These are phyloP conservation scores for Ellobium chinense DNA, from an alignment of 2,888 invertebrate genomes.

Conservation along the genomic window DNA sequence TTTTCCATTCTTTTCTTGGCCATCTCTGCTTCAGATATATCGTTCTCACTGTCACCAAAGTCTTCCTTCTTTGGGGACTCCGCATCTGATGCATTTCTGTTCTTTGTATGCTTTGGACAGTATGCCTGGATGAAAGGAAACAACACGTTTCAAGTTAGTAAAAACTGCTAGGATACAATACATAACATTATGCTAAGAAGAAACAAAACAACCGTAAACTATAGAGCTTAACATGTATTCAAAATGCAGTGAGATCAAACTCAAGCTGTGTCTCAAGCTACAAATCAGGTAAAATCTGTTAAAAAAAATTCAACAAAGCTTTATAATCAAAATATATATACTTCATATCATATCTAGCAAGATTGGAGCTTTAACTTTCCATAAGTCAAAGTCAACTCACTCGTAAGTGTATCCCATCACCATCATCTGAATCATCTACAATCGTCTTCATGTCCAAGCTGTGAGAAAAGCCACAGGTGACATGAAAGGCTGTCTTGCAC, in stretches of 20 bases:
- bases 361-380: too few species aligned
- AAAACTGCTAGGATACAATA: too few species aligned
- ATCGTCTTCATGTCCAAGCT: constrained; percentile 98
- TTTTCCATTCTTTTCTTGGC: constrained; percentile 93
- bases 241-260: too few species aligned
- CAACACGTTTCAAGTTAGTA: too few species aligned
- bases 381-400: constrained; percentile 72
- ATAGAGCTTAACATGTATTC: too few species aligned
- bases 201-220: too few species aligned
- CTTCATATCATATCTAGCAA: too few species aligned
- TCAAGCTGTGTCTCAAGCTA: too few species aligned
- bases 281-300: too few species aligned
- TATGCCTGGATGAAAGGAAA: constrained; percentile 91
- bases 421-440: constrained; percentile 89
- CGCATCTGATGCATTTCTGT: constrained; percentile 79
- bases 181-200: too few species aligned
- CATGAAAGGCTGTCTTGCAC: constrained; percentile 99
- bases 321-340: too few species aligned
- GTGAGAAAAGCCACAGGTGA: constrained; percentile 98
- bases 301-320: too few species aligned
- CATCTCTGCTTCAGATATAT: constrained; percentile 95
- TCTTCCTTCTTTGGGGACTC: constrained; percentile 85
- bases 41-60: constrained; percentile 80
- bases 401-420: constrained; percentile 82
- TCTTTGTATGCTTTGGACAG: constrained; percentile 95